Percentiles rank a stretch among this genome's conserved stretches.
These are phyloP conservation scores for Diprion similis DNA, from an alignment of 1,140 invertebrate species.

Conservation along the genomic window DNA sequence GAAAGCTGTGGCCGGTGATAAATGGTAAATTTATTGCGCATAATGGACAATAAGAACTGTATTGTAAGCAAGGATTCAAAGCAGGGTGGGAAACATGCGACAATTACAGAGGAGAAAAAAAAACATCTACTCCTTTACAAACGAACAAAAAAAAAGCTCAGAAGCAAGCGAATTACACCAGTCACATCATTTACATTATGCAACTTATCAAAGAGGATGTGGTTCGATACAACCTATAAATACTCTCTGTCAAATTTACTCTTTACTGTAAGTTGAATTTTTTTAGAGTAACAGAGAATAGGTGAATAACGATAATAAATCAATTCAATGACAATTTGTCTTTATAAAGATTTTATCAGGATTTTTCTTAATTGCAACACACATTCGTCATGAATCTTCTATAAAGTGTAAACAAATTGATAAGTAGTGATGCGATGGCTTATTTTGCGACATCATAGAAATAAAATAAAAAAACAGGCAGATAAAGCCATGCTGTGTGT, in stretches of 20 bases:
- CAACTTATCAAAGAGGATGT: not conserved
- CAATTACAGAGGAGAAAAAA: not conserved
- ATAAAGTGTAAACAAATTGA: not conserved
- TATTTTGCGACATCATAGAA: not conserved
- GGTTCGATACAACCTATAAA: too few relatives aligned
- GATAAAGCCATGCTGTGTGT: conserved; percentile 42
- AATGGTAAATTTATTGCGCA: too few relatives aligned
- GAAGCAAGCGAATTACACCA: not conserved
- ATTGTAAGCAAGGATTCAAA: conserved; percentile 6
- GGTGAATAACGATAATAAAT: not conserved
- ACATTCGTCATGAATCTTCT: not conserved
- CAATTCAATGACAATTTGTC: not conserved
- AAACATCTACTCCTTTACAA: not conserved
- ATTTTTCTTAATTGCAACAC: not conserved
- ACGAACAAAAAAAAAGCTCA: not conserved
- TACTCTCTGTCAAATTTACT: too few relatives aligned
- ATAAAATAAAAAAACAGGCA: conserved; percentile 24
- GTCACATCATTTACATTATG: not conserved
- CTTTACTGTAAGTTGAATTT: too few relatives aligned
- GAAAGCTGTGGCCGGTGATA: too few relatives aligned
- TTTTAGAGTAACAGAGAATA: too few relatives aligned
- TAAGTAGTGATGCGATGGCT: not conserved
- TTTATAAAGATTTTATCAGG: not conserved
- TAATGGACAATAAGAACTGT: not conserved
- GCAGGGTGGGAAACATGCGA: not conserved